A percentile compares a stretch with the other conserved stretches of the same genome.
These are phyloP conservation scores for Balanococcus diminutus DNA, from an alignment of 2,888 invertebrate species.

Conservation along the genomic window DNA sequence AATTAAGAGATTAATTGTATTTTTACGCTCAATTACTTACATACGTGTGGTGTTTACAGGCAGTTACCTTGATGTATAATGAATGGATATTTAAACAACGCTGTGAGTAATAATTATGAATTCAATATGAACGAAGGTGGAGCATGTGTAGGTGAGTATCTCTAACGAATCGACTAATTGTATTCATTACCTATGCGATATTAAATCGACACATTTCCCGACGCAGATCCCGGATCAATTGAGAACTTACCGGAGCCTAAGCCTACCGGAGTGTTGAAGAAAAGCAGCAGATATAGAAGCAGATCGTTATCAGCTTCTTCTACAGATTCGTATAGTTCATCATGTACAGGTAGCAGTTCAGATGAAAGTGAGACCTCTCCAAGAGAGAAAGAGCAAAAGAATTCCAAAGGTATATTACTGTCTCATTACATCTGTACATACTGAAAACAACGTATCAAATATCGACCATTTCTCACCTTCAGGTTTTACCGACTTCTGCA, in stretches of 20 bases:
- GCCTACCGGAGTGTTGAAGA: slow-evolving; percentile 79
- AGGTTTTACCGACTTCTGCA: slow-evolving; percentile 89
- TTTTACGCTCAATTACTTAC: neutral
- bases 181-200: neutral
- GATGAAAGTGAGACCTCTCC: slow-evolving; percentile 94
- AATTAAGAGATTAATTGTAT: neutral
- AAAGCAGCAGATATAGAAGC: slow-evolving; percentile 85
- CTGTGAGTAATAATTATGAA: slow-evolving; percentile 47
- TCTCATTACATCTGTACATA: neutral
- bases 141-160: slow-evolving; percentile 35
- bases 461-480: neutral
- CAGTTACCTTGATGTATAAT: slow-evolving; percentile 1
- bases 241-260: slow-evolving; percentile 59
- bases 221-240: slow-evolving; percentile 46
- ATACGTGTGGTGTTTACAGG: neutral
- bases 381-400: slow-evolving; percentile 88
- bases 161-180: too few relatives aligned
- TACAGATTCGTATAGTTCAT: slow-evolving; percentile 89
- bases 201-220: neutral
- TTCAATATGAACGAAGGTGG: slow-evolving; percentile 47
- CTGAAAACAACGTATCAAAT: neutral
- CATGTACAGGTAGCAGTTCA: slow-evolving; percentile 83
- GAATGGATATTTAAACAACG: slow-evolving; percentile 20
- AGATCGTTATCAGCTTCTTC: slow-evolving; percentile 92
- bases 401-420: slow-evolving; percentile 63